phyloP scores from a whole-genome alignment of 2,888 invertebrate genomes.

The Scaptomyza caliginosa region DNA sequence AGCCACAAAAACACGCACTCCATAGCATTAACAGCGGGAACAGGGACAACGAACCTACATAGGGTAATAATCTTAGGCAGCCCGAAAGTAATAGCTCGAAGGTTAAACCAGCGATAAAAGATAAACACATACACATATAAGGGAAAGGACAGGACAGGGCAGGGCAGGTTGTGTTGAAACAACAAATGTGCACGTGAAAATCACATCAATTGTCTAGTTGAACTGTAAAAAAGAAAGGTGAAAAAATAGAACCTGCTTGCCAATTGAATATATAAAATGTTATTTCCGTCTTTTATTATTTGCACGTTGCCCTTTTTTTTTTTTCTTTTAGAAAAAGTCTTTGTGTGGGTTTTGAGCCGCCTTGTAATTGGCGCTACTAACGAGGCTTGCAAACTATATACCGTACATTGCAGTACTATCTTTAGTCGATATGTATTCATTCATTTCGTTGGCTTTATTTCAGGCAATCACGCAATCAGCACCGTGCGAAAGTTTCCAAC shows the following conservation, averaged over 20 bases:
- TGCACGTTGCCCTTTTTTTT: slow-evolving; percentile 60
- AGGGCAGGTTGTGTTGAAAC: slow-evolving; percentile 34
- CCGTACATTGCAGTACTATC: neutral
- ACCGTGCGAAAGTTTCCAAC: slow-evolving; percentile 85
- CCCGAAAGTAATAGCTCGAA: too few relatives aligned
- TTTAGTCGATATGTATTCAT: slow-evolving; percentile 58
- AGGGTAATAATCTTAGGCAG: slow-evolving; percentile 48
- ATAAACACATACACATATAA: slow-evolving; percentile 51
- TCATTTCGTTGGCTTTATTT: slow-evolving; percentile 64
- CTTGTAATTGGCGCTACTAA: slow-evolving; percentile 53
- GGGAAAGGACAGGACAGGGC: neutral
- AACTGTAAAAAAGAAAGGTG: slow-evolving; percentile 50
- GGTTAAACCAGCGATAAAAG: slow-evolving; percentile 75
- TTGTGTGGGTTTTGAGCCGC: slow-evolving; percentile 43
- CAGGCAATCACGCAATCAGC: slow-evolving; percentile 85
- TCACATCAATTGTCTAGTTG: slow-evolving; percentile 75
- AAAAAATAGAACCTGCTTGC: slow-evolving; percentile 31
- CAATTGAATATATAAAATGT: slow-evolving; percentile 80
- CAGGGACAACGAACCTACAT: slow-evolving; percentile 3
- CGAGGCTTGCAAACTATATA: slow-evolving; percentile 46
- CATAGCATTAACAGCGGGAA: slow-evolving; percentile 54
- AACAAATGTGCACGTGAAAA: slow-evolving; percentile 76
- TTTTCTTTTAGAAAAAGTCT: too few relatives aligned
- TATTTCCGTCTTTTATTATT: slow-evolving; percentile 77
- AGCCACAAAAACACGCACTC: slow-evolving; percentile 74